Base-by-base conservation (phyloP, 2,888 invertebrate genomes). In the Aleiodes leptofemur region DNA sequence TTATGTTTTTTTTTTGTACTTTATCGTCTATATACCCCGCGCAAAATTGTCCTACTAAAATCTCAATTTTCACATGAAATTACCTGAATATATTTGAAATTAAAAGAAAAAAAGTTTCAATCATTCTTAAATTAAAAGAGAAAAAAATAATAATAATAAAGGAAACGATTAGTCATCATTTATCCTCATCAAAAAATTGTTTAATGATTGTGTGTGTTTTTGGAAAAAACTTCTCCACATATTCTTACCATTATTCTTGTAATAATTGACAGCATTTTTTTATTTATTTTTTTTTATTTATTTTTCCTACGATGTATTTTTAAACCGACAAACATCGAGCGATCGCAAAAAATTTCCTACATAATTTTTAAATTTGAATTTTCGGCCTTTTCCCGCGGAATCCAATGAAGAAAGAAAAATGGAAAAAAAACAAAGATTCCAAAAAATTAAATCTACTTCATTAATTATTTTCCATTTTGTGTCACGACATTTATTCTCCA, bases 251-350 rank as follows among this genome's bases (percentile, higher is more conserved):
- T 80, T 81, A 81, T 78, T 78, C 79, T 81, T 66, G 76, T 81
- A 81, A 80, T 81, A 81, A 81, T 81, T 81, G 81, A 81, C 81
- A 76, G 80, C 77, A 76, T 78, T 77, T 72, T 79, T 72, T 75
- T 23, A 23, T 23, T 23, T 1, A 23, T 23, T 23, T 23, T 23
- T 23, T 23, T 23, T 23, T 23, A 23, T 23, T 66, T 74, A 64
- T 72, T 34, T 34, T 34, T 34, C 34, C 34, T 34, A 34, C 70
- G 66, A 51, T 59, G 23, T 64, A 69, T 51, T 23, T 23, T 23
- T 69, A 77, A 69, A 78, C 76, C 72, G 72, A 76, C 74, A 76
- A 69, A 72, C 72, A 71, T 69, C 69, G 72, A 78, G 59, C 66
- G 53, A 50, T 50, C 72, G 74, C 13, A 29, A 53, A 69, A 53